phyloP scores from a whole-genome alignment of 1,140 invertebrate species.

The Lerema accius region DNA sequence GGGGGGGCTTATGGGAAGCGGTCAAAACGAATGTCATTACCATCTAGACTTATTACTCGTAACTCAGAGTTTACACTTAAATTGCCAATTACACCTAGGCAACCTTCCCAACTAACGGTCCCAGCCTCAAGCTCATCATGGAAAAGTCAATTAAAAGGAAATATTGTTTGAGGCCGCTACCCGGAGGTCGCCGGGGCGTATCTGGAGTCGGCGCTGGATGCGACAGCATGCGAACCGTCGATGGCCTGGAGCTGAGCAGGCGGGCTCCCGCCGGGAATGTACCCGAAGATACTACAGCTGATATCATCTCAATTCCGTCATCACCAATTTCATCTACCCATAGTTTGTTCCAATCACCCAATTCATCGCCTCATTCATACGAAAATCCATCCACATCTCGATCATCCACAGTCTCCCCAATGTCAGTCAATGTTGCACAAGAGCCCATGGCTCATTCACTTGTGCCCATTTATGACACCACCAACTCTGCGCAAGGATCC shows the following conservation, averaged over 20 bases:
- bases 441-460: neutral
- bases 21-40: neutral
- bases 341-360: neutral
- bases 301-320: conserved; percentile 1
- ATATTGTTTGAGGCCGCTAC: conserved; percentile 29
- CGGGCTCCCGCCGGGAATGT: conserved; percentile 15
- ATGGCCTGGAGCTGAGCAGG: conserved; percentile 15
- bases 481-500: conserved; percentile 9
- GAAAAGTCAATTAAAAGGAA: conserved; percentile 5
- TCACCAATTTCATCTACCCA: conserved; percentile 14
- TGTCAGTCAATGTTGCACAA: conserved; percentile 14
- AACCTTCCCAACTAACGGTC: neutral
- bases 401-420: neutral
- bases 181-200: conserved; percentile 32
- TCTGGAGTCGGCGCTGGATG: conserved; percentile 31
- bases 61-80: neutral
- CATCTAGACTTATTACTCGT: neutral
- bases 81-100: neutral
- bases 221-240: conserved; percentile 7
- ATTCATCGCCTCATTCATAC: neutral
- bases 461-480: conserved; percentile 8
- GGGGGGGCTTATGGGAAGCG: neutral
- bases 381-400: neutral
- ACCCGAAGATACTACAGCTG: conserved; percentile 16
- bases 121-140: neutral